These are phyloP conservation scores for Magallana nippona DNA, from an alignment of 2,888 invertebrate species.

Conservation along the genomic window DNA sequence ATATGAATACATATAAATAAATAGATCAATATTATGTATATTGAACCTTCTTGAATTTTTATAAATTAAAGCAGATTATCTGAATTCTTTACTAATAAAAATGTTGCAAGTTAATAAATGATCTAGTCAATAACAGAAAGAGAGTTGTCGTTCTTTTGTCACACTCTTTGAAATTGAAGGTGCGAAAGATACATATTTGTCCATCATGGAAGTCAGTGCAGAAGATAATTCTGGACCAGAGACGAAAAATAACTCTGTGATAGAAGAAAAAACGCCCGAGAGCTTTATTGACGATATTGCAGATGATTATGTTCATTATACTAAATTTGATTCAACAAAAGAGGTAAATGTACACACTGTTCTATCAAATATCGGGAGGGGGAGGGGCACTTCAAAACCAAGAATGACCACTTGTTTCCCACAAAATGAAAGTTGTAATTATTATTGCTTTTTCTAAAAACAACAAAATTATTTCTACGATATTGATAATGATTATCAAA, in stretches of 20 bases:
- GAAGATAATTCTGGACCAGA: background rate
- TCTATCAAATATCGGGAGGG: background rate
- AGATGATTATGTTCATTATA: slow-evolving; percentile 56
- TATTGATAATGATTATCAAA: too few species aligned
- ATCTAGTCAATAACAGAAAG: background rate
- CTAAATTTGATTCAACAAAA: slow-evolving; percentile 56
- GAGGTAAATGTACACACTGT: slow-evolving; percentile 51
- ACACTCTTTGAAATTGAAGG: background rate
- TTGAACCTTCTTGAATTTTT: too few species aligned
- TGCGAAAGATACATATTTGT: background rate
- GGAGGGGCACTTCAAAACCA: slow-evolving; percentile 6
- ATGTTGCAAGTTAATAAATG: too few species aligned
- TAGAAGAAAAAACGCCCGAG: background rate
- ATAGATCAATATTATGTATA: too few species aligned
- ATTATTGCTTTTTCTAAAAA: background rate
- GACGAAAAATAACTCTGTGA: background rate
- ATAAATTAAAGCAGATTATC: too few species aligned
- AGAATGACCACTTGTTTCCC: too few species aligned
- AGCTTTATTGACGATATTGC: slow-evolving; percentile 56
- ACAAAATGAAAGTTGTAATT: background rate
- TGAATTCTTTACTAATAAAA: too few species aligned
- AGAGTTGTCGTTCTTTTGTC: background rate
- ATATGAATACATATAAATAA: too few species aligned
- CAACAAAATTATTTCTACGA: too few species aligned
- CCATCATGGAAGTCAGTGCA: slow-evolving; percentile 10